Percentiles rank a stretch among this genome's conserved stretches.
phyloP scores from a whole-genome alignment of 2,888 invertebrate species.

The Eristalinus sepulchralis region DNA sequence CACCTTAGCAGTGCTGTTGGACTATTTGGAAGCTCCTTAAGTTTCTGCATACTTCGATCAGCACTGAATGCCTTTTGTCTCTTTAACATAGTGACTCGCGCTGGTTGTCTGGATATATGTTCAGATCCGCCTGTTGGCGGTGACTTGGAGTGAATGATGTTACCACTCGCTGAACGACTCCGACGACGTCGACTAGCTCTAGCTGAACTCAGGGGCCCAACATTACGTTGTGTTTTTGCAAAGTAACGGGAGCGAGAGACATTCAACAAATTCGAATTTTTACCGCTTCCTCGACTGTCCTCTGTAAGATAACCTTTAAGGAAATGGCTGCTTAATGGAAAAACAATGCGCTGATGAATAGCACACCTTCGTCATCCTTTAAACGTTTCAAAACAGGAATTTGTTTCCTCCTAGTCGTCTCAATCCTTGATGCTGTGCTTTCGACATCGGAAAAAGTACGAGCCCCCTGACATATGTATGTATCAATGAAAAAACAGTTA shows the following conservation, averaged over 20 bases:
- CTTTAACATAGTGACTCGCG: slow-evolving; percentile 76
- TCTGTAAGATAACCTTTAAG: slow-evolving; percentile 80
- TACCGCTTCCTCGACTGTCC: slow-evolving; percentile 75
- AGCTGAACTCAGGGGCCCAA: slow-evolving; percentile 78
- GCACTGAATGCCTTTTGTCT: slow-evolving; percentile 78
- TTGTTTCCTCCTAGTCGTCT: neutral
- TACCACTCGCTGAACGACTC: slow-evolving; percentile 77
- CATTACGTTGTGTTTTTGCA: slow-evolving; percentile 74
- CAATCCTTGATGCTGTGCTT: neutral
- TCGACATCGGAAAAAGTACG: neutral
- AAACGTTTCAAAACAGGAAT: neutral
- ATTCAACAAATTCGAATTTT: slow-evolving; percentile 22
- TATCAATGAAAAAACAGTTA: too few species aligned
- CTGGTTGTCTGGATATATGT: slow-evolving; percentile 75
- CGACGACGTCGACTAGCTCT: slow-evolving; percentile 76
- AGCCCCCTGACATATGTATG: neutral
- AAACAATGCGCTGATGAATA: neutral
- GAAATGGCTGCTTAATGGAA: neutral
- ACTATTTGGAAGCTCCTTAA: neutral
- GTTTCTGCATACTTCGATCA: slow-evolving; percentile 76
- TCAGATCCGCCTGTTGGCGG: slow-evolving; percentile 50
- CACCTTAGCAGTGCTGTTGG: slow-evolving; percentile 77
- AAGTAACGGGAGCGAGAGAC: neutral
- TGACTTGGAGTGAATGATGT: slow-evolving; percentile 62
- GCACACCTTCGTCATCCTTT: slow-evolving; percentile 17